A percentile compares a stretch with the other conserved stretches of the same genome.
Conservation (phyloP, 2,797 vertebrate species). For the Rhabdophis nuchalis region DNA sequence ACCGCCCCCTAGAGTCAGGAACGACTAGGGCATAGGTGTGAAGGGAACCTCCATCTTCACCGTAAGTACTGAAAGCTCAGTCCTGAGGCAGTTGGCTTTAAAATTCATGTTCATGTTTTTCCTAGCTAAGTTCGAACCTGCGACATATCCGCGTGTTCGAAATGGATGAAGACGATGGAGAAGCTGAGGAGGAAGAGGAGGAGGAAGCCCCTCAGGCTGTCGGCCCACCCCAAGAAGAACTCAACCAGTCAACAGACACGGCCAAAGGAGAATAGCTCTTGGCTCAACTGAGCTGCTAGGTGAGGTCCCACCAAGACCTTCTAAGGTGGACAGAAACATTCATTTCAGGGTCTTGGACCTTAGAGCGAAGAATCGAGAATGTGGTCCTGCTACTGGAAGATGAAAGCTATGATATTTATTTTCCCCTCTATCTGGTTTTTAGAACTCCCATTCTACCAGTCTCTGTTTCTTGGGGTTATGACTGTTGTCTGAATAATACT, state of each 20-base stretch:
- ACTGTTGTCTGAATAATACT: not conserved
- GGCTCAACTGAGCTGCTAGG: constrained; percentile 46
- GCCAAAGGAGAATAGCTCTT: constrained; percentile 16
- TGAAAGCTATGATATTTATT: not conserved
- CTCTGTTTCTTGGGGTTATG: not conserved
- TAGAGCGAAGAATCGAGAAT: not conserved
- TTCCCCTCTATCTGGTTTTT: not conserved
- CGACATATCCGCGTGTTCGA: constrained; percentile 94
- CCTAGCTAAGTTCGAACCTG: constrained; percentile 90
- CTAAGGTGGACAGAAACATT: constrained; percentile 48
- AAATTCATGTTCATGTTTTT: constrained; percentile 14
- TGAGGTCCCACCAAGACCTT: constrained; percentile 54
- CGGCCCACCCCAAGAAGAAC: constrained; percentile 73
- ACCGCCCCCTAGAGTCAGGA: too few relatives aligned
- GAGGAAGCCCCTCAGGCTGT: constrained; percentile 71
- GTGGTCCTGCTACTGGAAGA: not conserved
- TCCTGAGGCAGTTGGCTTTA: not conserved
- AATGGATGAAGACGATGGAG: constrained; percentile 98
- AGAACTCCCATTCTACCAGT: not conserved
- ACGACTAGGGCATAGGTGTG: too few relatives aligned
- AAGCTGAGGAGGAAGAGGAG: constrained; percentile 84
- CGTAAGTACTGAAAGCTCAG: not conserved
- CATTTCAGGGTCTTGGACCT: not conserved
- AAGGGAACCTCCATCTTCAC: too few relatives aligned
- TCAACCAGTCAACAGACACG: constrained; percentile 66